Conservation (phyloP, 2,113 vertebrate genomes). For the Poeciliopsis retropinna region DNA sequence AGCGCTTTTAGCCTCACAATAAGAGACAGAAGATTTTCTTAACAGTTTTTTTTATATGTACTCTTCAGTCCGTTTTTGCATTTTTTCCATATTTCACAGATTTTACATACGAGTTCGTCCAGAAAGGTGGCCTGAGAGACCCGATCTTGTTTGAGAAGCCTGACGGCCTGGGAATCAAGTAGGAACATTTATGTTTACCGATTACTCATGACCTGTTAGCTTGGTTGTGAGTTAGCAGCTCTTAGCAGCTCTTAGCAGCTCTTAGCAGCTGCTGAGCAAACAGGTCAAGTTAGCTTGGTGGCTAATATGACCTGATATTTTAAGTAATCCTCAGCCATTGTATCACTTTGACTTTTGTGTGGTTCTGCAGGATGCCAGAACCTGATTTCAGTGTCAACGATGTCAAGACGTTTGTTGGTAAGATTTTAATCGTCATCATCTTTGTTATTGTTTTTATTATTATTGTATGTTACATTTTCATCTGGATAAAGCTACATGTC, state of each 20-base stretch:
- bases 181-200: constrained; percentile 48
- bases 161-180: constrained; percentile 93
- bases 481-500: no score
- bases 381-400: constrained; percentile 94
- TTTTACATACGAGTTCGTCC: constrained; percentile 92
- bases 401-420: constrained; percentile 95
- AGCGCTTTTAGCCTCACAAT: no score
- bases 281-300: no score
- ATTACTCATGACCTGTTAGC: no score
- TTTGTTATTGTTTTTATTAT: no score
- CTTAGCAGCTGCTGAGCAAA: no score
- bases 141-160: constrained; percentile 92
- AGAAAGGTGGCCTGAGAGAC: constrained; percentile 90
- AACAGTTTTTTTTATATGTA: not conserved
- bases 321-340: not conserved
- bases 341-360: not conserved
- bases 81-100: constrained; percentile 76
- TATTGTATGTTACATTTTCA: no score
- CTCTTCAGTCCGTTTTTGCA: not conserved
- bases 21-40: not conserved
- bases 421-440: constrained; percentile 52
- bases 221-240: no score
- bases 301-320: not conserved
- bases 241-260: no score
- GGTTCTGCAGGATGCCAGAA: constrained; percentile 90